Percentiles rank a stretch among this genome's conserved stretches.
Evolutionary conservation across 2,113 vertebrate genomes (phyloP).

Genomic region (Leptosomus discolor): DNA sequence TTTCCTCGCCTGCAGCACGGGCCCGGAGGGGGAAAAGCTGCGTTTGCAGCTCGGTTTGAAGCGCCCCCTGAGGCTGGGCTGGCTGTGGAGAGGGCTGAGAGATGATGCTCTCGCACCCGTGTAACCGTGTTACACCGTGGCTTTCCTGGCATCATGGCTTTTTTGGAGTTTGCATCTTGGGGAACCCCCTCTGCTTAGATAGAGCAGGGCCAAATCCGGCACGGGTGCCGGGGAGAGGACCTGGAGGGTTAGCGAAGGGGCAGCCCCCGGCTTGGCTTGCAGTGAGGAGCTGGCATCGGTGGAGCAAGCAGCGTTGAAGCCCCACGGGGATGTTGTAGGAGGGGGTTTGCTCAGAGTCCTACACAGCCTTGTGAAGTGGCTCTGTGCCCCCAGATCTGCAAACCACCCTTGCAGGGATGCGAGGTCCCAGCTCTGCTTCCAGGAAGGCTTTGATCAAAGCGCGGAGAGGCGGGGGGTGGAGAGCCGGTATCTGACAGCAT

Average conservation of each 20-base stretch:
- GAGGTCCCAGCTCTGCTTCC: background rate
- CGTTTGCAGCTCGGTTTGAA: background rate
- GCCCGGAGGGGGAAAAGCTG: background rate
- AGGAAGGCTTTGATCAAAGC: background rate
- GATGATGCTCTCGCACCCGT: background rate
- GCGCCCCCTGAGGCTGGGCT: background rate
- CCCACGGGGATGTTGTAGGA: fast-evolving
- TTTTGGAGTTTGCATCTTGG: background rate
- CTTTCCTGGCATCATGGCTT: fast-evolving
- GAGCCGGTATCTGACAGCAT: fast-evolving
- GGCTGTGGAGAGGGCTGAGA: background rate
- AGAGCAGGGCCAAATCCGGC: fast-evolving
- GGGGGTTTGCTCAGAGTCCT: background rate
- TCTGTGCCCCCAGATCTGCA: background rate
- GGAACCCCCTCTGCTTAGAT: fast-evolving
- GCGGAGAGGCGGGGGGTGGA: fast-evolving
- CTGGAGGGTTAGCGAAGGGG: background rate
- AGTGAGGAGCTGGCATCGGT: background rate
- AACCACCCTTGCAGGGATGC: background rate
- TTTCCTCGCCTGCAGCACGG: background rate
- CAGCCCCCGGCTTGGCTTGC: background rate
- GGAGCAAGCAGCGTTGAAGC: background rate
- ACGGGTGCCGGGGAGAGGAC: no score
- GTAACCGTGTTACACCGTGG: fast-evolving
- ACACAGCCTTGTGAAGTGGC: no score